A percentile compares a stretch with the other conserved stretches of the same genome.
These are phyloP conservation scores for Euplexia lucipara DNA, from an alignment of 2,888 invertebrate genomes.

Conservation along the genomic window DNA sequence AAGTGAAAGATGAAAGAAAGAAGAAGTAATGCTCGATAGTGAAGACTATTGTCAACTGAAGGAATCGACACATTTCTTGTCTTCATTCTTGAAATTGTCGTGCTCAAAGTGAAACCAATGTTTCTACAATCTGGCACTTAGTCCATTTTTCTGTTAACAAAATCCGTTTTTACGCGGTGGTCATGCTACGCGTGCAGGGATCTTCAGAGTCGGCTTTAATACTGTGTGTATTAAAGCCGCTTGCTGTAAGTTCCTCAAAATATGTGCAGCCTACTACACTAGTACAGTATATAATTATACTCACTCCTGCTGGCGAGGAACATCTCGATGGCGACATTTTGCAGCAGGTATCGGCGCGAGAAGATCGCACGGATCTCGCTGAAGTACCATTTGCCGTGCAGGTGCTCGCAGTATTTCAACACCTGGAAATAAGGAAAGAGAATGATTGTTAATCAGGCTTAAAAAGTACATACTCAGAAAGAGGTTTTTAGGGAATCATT, in stretches of 20 bases:
- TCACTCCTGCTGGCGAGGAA: constrained; percentile 99
- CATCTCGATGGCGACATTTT: constrained; percentile 99
- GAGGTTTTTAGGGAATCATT: background rate
- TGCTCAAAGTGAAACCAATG: too few relatives aligned
- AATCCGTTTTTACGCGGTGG: too few relatives aligned
- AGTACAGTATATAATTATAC: constrained; percentile 77
- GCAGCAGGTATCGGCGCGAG: constrained; percentile 98
- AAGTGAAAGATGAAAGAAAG: too few relatives aligned
- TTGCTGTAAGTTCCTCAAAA: constrained; percentile 1
- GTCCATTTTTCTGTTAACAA: too few relatives aligned
- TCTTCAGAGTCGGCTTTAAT: too few relatives aligned
- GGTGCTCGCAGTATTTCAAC: constrained; percentile 99
- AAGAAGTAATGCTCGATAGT: too few relatives aligned
- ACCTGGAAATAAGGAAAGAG: constrained; percentile 92
- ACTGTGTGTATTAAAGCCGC: background rate
- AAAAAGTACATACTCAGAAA: background rate
- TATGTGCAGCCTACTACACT: background rate
- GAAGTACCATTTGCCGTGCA: constrained; percentile 99
- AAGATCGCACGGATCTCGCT: constrained; percentile 99
- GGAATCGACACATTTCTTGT: too few relatives aligned
- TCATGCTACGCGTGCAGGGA: too few relatives aligned
- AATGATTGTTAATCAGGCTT: background rate
- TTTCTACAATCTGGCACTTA: too few relatives aligned
- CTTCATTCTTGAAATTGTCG: too few relatives aligned
- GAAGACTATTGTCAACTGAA: too few relatives aligned